Percentiles rank a stretch among this genome's conserved stretches.
Conservation (phyloP, 53 echinoderm and acorn worm genomes). For the Holothuria leucospilota region DNA sequence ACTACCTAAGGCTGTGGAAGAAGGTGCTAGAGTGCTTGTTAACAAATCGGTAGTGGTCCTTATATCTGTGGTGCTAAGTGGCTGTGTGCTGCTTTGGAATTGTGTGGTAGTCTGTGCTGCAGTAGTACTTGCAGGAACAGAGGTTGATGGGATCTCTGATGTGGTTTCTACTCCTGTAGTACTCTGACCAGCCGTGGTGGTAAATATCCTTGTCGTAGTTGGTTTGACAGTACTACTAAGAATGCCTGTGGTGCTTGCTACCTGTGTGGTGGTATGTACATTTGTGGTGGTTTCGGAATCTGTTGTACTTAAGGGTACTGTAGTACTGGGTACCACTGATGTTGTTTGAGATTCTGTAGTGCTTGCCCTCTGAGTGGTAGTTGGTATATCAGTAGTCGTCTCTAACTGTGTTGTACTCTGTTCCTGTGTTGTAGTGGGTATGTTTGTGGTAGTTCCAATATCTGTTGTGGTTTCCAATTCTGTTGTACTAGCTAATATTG, state of each 20-base stretch:
- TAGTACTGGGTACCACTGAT: too few relatives aligned
- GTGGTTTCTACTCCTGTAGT: neutral
- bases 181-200: conserved; percentile 7
- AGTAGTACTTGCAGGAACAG: conserved; percentile 3
- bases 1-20: neutral
- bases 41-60: neutral
- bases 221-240: too few relatives aligned
- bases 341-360: neutral
- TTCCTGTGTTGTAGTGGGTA: neutral
- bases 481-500: neutral
- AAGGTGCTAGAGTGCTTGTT: neutral
- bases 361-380: neutral
- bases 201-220: too few relatives aligned
- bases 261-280: neutral
- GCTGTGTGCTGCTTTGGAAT: neutral
- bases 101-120: neutral
- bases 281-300: neutral
- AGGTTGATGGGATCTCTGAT: conserved; percentile 2
- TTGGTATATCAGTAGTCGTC: neutral
- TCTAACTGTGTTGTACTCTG: too few relatives aligned
- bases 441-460: neutral
- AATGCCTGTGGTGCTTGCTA: too few relatives aligned
- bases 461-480: neutral
- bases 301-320: neutral
- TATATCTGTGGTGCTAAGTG: conserved; percentile 5